Evolutionary conservation across 2,888 invertebrate genomes (phyloP).

Genomic region (Brassicogethes aeneus): DNA sequence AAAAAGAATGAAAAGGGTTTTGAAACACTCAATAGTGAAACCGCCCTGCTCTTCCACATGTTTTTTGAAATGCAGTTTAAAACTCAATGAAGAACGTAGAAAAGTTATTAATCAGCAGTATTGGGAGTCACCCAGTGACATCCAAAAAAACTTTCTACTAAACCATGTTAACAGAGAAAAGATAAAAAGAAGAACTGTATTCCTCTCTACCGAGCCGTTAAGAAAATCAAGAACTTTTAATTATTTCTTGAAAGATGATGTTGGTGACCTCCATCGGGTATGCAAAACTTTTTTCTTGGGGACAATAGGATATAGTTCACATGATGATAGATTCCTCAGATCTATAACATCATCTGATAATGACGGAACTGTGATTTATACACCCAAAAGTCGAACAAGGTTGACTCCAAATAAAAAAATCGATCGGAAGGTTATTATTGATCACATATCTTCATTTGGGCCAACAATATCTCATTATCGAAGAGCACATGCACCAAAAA

Average conservation of each 20-base stretch:
- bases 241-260: background rate
- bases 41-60: background rate
- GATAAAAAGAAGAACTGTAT: background rate
- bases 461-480: no score
- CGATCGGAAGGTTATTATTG: background rate
- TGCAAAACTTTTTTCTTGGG: background rate
- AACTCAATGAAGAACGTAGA: no score
- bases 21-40: no score
- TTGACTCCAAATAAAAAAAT: background rate
- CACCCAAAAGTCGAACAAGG: background rate
- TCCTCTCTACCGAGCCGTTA: background rate
- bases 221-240: background rate
- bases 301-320: background rate
- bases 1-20: background rate
- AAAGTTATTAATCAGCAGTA: background rate
- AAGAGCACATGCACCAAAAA: no score
- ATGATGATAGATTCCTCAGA: background rate
- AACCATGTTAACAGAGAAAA: background rate
- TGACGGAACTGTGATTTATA: background rate
- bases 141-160: no score
- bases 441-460: no score
- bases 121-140: no score
- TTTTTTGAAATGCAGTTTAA: background rate
- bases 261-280: background rate
- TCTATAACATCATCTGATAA: background rate